A percentile compares a stretch with the other conserved stretches of the same genome.
phyloP scores from a whole-genome alignment of 2,113 vertebrate genomes.

The Greenwoodochromis staneri region DNA sequence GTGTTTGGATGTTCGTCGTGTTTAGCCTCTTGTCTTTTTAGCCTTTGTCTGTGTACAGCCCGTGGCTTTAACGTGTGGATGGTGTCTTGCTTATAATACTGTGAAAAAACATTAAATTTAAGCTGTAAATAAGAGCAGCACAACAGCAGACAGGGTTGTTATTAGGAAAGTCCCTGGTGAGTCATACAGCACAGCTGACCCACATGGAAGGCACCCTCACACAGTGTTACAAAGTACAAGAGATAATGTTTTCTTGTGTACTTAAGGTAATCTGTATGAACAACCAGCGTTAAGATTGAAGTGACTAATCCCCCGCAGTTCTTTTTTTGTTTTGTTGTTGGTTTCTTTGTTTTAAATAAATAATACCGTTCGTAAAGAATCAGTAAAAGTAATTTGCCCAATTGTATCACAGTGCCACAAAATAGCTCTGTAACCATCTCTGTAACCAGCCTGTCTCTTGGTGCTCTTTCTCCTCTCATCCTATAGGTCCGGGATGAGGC shows the following conservation, averaged over 20 bases:
- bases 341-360: not conserved
- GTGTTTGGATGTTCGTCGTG: not conserved
- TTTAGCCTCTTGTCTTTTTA: not conserved
- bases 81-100: not conserved
- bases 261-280: not conserved
- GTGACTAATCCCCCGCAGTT: not conserved
- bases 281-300: not conserved
- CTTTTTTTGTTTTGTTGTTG: not conserved
- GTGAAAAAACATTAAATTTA: not conserved
- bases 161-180: slow-evolving; percentile 28
- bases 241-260: not conserved
- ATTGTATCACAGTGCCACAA: not conserved
- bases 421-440: not conserved
- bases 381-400: not conserved
- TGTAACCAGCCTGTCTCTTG: not conserved
- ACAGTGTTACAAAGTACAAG: not conserved
- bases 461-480: not conserved
- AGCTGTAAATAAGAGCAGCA: too few relatives aligned
- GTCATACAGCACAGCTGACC: slow-evolving; percentile 10
- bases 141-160: not conserved
- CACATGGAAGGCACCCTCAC: not conserved
- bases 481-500: slow-evolving; percentile 63
- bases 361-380: not conserved
- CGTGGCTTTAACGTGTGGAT: not conserved
- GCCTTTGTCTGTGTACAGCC: not conserved